These are phyloP conservation scores for Zaprionus camerounensis DNA, from an alignment of 1,140 invertebrate species.

Conservation along the genomic window DNA sequence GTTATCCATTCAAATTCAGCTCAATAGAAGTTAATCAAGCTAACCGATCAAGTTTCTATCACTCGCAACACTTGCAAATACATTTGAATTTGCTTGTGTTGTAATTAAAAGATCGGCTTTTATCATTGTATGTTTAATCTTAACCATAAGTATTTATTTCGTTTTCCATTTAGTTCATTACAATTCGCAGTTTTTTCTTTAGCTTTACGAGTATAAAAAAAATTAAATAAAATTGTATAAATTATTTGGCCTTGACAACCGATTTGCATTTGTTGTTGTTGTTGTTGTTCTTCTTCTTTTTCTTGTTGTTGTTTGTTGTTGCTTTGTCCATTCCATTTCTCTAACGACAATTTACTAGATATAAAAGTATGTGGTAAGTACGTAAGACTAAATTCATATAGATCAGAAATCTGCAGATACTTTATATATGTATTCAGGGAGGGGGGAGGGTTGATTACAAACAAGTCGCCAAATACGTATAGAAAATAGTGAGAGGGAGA, in stretches of 20 bases:
- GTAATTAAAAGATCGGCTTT: not conserved
- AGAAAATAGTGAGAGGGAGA: not conserved
- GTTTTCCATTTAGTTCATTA: conserved; percentile 39
- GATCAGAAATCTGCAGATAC: conserved; percentile 30
- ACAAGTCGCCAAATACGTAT: conserved; percentile 8
- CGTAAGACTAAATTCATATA: conserved; percentile 45
- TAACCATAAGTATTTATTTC: conserved; percentile 41
- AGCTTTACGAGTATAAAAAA: conserved; percentile 52
- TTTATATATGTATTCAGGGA: not conserved
- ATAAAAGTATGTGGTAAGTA: conserved; percentile 45
- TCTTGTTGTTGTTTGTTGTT: not conserved
- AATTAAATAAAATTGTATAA: conserved; percentile 51
- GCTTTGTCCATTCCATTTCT: conserved; percentile 33
- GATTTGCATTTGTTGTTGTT: conserved; percentile 49
- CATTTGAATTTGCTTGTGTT: not conserved
- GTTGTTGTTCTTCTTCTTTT: not conserved
- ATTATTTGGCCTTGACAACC: conserved; percentile 59
- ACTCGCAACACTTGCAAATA: not conserved
- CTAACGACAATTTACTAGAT: conserved; percentile 51
- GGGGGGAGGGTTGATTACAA: not conserved
- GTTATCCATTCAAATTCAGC: not conserved
- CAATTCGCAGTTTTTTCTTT: conserved; percentile 37
- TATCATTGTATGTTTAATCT: conserved; percentile 35
- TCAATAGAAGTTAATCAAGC: not conserved
- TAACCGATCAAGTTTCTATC: not conserved